Evolutionary conservation across 2,888 invertebrate species (phyloP).

Genomic region (Tribolium freemani): DNA sequence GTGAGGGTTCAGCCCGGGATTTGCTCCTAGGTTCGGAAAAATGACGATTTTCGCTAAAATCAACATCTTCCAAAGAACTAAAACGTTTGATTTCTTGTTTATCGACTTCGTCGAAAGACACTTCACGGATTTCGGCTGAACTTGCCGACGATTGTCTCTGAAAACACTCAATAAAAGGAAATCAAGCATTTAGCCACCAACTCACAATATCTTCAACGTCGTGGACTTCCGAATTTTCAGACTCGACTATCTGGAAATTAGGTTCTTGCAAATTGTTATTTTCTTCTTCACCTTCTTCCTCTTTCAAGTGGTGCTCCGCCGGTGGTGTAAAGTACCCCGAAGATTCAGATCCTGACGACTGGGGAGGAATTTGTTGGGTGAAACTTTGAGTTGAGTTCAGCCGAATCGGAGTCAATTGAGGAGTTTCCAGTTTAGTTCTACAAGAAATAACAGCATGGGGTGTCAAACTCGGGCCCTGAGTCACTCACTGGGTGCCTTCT

Average conservation of each 20-base stretch:
- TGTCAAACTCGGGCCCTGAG: neutral
- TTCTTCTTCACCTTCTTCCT: conserved; percentile 35
- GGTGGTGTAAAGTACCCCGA: conserved; percentile 67
- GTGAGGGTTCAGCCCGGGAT: conserved; percentile 63
- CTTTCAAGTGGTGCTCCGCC: conserved; percentile 56
- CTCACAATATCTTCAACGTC: conserved; percentile 13
- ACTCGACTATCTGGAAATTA: conserved; percentile 39
- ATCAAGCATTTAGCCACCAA: neutral
- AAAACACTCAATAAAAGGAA: conserved; percentile 5
- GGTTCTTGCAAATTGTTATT: conserved; percentile 31
- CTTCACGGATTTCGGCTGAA: conserved; percentile 44
- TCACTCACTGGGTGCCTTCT: conserved; percentile 31
- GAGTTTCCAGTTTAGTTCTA: conserved; percentile 40
- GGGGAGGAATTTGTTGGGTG: conserved; percentile 45
- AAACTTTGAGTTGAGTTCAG: conserved; percentile 46
- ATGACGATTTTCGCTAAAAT: conserved; percentile 43
- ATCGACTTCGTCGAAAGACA: conserved; percentile 38
- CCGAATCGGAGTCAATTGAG: conserved; percentile 45
- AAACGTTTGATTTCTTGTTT: conserved; percentile 30
- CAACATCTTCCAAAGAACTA: conserved; percentile 46
- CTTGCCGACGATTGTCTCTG: conserved; percentile 41
- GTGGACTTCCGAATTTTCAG: conserved; percentile 35
- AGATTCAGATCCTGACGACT: conserved; percentile 66
- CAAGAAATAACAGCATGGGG: neutral
- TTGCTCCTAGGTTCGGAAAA: conserved; percentile 50